phyloP scores from a whole-genome alignment of 2,797 vertebrate genomes.

The Philypnodon macrostomus region DNA sequence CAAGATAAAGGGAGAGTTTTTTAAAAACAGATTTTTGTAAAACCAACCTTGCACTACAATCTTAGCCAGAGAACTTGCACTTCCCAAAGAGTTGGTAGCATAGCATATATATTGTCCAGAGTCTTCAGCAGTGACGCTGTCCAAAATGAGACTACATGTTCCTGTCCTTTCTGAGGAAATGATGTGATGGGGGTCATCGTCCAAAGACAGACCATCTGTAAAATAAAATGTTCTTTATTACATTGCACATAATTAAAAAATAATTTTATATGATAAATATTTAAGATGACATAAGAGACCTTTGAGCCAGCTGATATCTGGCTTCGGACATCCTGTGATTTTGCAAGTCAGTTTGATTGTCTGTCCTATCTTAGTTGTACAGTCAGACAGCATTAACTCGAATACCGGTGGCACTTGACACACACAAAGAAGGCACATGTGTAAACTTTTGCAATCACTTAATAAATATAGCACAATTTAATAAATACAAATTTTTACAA shows the following conservation, averaged over 20 bases:
- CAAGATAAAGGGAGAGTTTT: no score
- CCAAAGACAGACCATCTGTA: constrained; percentile 86
- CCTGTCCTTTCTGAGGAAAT: constrained; percentile 87
- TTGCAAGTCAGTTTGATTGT: constrained; percentile 92
- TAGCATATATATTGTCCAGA: constrained; percentile 94
- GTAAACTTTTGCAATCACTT: no score
- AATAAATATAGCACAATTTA: no score
- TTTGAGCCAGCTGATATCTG: constrained; percentile 90
- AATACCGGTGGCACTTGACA: constrained; percentile 85
- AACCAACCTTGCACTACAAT: constrained; percentile 88
- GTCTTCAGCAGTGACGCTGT: constrained; percentile 82
- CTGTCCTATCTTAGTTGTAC: constrained; percentile 85
- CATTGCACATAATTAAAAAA: neutral
- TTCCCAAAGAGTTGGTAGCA: constrained; percentile 85
- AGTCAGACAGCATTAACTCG: constrained; percentile 82
- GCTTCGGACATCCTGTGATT: constrained; percentile 85
- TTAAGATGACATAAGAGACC: no score
- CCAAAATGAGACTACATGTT: constrained; percentile 86
- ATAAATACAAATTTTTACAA: no score
- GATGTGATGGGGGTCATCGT: constrained; percentile 90
- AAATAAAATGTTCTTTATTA: neutral
- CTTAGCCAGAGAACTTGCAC: constrained; percentile 85
- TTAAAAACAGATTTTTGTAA: no score
- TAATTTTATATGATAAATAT: neutral
- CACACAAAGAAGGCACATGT: constrained; percentile 9